Conservation (phyloP, 2,113 vertebrate genomes). For the Suncus etruscus region DNA sequence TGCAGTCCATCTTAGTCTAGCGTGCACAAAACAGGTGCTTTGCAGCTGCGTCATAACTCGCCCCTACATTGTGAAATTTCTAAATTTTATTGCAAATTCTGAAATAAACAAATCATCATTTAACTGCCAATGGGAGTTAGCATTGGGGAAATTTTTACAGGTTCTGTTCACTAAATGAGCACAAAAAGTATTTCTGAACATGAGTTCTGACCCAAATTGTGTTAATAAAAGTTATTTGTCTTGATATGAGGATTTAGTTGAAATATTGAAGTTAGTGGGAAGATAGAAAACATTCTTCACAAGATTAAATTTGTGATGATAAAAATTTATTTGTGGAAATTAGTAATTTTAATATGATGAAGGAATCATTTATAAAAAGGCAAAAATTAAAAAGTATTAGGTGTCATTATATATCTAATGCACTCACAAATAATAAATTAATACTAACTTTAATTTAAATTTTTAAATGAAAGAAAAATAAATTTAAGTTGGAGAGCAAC, state of each 20-base stretch:
- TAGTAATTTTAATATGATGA: not conserved
- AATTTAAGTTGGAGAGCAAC: no score
- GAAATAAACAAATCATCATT: constrained; percentile 1
- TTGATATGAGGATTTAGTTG: not conserved
- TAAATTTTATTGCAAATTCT: not conserved
- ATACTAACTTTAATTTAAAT: no score
- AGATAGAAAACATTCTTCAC: not conserved
- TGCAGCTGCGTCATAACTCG: no score
- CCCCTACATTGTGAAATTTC: not conserved
- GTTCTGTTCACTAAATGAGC: not conserved
- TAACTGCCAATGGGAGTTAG: not conserved
- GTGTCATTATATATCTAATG: no score
- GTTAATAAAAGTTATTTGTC: not conserved
- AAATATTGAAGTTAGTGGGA: not conserved
- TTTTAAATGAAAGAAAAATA: no score
- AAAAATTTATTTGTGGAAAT: not conserved
- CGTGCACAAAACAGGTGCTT: no score
- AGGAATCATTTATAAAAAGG: no score
- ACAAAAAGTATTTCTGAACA: not conserved
- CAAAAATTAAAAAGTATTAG: no score
- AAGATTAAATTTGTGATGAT: not conserved
- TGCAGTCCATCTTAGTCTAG: no score
- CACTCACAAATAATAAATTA: no score
- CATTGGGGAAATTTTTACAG: not conserved
- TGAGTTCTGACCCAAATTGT: not conserved